Percentiles rank a stretch among this genome's conserved stretches.
Conservation (phyloP, 2,113 vertebrate genomes). For the Mixornis gularis region DNA sequence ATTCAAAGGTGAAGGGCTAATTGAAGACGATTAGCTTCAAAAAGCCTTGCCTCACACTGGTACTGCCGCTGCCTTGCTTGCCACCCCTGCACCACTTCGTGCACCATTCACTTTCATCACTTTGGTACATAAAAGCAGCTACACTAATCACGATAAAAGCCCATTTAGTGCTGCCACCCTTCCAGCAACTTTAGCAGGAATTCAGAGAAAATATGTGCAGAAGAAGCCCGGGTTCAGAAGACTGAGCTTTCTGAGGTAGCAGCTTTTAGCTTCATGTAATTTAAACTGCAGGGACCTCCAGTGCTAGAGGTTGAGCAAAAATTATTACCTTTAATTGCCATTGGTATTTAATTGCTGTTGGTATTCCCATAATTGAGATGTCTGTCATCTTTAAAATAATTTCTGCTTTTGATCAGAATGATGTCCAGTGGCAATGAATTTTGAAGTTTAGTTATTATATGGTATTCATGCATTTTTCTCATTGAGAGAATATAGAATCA, state of each 20-base stretch:
- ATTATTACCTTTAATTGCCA: not conserved
- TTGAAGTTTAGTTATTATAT: not conserved
- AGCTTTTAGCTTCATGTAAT: not conserved
- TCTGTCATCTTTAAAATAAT: not conserved
- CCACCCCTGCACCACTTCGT: not conserved
- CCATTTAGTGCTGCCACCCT: not conserved
- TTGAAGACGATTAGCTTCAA: not conserved
- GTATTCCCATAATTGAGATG: not conserved
- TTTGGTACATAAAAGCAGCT: not conserved
- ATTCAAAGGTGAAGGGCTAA: constrained; percentile 40
- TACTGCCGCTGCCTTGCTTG: not conserved
- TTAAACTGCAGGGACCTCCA: not conserved
- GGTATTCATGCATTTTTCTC: not conserved
- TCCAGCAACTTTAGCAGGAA: not conserved
- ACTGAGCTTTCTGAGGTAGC: not conserved
- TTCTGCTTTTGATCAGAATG: not conserved
- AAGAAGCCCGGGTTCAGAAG: not conserved
- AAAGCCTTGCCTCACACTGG: not conserved
- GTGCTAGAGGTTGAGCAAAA: not conserved
- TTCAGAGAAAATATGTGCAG: not conserved
- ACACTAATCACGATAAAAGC: not conserved
- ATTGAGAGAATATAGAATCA: not conserved
- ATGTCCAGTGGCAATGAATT: not conserved
- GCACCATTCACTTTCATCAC: not conserved
- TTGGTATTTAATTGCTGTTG: not conserved